phyloP scores from a whole-genome alignment of 2,888 invertebrate genomes.

The Chorisops tibialis region DNA sequence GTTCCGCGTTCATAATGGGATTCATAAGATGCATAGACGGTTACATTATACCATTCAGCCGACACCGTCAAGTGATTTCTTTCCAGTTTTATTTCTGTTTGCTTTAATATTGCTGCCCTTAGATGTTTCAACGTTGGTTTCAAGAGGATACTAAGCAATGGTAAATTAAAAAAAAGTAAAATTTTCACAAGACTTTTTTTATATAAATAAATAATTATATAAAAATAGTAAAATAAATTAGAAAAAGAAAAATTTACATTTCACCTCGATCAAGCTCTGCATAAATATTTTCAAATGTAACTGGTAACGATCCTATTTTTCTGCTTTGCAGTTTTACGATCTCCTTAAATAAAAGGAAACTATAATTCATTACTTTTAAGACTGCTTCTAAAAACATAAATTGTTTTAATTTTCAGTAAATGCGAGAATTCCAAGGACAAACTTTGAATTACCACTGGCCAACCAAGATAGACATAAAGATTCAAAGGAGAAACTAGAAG shows the following conservation, averaged over 20 bases:
- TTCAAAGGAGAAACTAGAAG: too few relatives aligned
- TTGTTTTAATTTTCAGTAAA: not conserved
- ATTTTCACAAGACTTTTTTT: not conserved
- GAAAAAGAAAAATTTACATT: slow-evolving; percentile 2
- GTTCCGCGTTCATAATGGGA: slow-evolving; percentile 5
- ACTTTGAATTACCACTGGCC: not conserved
- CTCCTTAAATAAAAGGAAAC: slow-evolving; percentile 1
- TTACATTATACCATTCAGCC: slow-evolving; percentile 13
- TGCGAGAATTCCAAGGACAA: not conserved
- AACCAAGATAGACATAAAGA: not conserved
- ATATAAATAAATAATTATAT: not conserved
- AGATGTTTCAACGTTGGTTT: slow-evolving; percentile 7
- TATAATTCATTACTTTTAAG: not conserved
- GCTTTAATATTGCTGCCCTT: not conserved
- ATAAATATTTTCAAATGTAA: slow-evolving; percentile 13
- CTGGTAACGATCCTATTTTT: slow-evolving; percentile 3
- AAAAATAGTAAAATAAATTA: too few relatives aligned
- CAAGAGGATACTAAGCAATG: slow-evolving; percentile 1
- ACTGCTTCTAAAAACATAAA: not conserved
- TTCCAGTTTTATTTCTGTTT: slow-evolving; percentile 1
- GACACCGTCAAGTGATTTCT: not conserved
- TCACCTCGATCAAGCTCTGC: slow-evolving; percentile 14
- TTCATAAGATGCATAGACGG: slow-evolving; percentile 8
- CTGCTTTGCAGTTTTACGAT: slow-evolving; percentile 4
- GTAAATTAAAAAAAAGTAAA: not conserved